phyloP scores from a whole-genome alignment of 2,888 invertebrate genomes.

The Drosophila melanosoma region DNA sequence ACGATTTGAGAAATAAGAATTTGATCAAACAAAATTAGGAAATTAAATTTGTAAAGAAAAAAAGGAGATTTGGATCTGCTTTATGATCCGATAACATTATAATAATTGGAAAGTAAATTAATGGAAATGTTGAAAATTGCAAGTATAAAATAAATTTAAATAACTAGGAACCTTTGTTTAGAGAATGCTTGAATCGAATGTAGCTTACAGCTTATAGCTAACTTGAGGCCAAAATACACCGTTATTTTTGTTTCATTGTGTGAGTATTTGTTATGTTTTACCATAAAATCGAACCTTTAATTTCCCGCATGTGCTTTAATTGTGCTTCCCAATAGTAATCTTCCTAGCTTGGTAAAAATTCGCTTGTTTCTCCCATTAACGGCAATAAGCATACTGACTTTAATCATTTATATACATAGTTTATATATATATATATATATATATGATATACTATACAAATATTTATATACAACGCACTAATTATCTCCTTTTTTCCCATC shows the following conservation, averaged over 20 bases:
- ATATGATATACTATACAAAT: neutral
- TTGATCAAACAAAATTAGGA: neutral
- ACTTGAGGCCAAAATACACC: slow-evolving; percentile 68
- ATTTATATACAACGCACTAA: neutral
- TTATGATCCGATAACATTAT: neutral
- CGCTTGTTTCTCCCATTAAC: neutral
- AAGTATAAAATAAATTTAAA: neutral
- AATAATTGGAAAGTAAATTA: neutral
- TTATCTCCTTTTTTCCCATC: neutral
- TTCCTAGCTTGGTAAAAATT: slow-evolving; percentile 16
- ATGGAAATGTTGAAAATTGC: neutral
- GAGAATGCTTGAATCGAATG: slow-evolving; percentile 10
- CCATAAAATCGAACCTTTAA: neutral
- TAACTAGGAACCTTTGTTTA: slow-evolving; percentile 4
- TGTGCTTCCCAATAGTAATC: neutral
- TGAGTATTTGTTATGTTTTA: slow-evolving; percentile 66
- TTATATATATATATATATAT: neutral
- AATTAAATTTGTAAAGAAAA: neutral
- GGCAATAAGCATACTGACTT: neutral
- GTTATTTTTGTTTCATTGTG: slow-evolving; percentile 65
- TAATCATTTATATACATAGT: neutral
- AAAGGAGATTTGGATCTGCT: neutral
- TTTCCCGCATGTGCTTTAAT: slow-evolving; percentile 32
- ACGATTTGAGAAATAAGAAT: neutral
- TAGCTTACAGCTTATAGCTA: slow-evolving; percentile 57